These are phyloP conservation scores for Trichogramma evanescens DNA, from an alignment of 2,888 invertebrate species.

Conservation along the genomic window DNA sequence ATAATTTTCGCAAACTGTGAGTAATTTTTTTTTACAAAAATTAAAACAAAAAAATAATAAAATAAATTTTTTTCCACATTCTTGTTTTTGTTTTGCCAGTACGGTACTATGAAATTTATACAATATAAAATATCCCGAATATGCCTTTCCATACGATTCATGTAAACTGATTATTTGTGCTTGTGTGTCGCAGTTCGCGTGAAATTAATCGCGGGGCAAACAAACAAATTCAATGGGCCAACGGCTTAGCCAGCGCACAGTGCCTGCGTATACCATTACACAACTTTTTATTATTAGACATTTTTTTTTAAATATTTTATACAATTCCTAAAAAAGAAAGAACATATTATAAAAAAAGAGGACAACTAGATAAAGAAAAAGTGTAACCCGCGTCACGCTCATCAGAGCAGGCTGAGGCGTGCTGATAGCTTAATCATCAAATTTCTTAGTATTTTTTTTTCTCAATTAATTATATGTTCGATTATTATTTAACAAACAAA, in stretches of 20 bases:
- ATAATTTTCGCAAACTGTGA: conserved; percentile 2
- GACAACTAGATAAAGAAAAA: conserved; percentile 1
- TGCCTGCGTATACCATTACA: conserved; percentile 10
- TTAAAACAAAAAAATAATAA: too few relatives aligned
- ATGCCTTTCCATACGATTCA: conserved; percentile 26
- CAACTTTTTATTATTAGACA: conserved; percentile 3
- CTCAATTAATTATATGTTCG: not conserved
- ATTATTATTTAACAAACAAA: not conserved
- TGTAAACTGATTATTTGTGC: not conserved
- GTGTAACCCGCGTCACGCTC: conserved; percentile 3
- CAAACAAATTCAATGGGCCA: conserved; percentile 15
- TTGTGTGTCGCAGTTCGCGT: conserved; percentile 14
- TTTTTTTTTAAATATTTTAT: not conserved
- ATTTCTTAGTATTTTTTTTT: too few relatives aligned
- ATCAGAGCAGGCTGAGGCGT: too few relatives aligned
- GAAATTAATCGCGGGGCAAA: conserved; percentile 21
- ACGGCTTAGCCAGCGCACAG: conserved; percentile 23
- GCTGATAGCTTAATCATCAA: too few relatives aligned
- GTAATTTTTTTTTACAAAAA: not conserved
- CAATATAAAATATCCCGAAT: conserved; percentile 34
- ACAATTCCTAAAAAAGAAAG: conserved; percentile 8
- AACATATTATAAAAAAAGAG: conserved; percentile 2
- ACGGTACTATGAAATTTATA: not conserved
- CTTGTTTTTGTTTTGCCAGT: too few relatives aligned
- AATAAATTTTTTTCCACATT: too few relatives aligned